Evolutionary conservation across 2,888 invertebrate species (phyloP), one percentile per base, ranked within the genome.

Genomic region (Crioceris asparagi): DNA sequence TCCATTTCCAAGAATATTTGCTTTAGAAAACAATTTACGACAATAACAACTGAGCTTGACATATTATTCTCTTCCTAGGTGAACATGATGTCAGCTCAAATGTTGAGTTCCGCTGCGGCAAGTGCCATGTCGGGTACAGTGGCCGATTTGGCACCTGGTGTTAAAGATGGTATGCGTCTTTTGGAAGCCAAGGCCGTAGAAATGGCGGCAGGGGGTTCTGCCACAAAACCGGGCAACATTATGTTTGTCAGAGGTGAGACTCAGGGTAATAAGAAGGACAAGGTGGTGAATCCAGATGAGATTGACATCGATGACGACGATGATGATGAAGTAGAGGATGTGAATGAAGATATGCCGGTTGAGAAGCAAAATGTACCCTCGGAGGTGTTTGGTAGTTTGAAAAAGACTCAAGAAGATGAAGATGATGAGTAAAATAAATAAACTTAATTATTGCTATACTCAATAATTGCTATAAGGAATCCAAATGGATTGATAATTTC

Each of bases 11-110:
- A n/a, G n/a, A n/a, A n/a, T n/a, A n/a, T n/a, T n/a, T n/a, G n/a
- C n/a, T n/a, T n/a, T n/a, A n/a, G n/a, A n/a, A n/a, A n/a, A n/a
- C n/a, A n/a, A n/a, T n/a, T n/a, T n/a, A n/a, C n/a, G n/a, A n/a
- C n/a, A n/a, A n/a, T n/a, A n/a, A n/a, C n/a, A n/a, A n/a, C n/a
- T n/a, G n/a, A n/a, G n/a, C n/a, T 6, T 15, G 8, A 7, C 10
- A 21, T 27, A 3, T 19, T 32, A 18, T 34, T 17, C 23, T 23
- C 36, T 40, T 46, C 10, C 32, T n/a, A 50, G 50, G 74, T 81
- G n/a, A 97, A 97, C 62, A 96, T 94, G 85, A 96, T 97, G 93
- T 90, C 93, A 10, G 93, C 94, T 1, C 96, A 96, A 65, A 93
- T 96, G 84, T 69, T 94, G 51, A 87, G 83, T 52, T 84, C 83